phyloP scores from a whole-genome alignment of 2,888 invertebrate genomes.

The Halocaridina rubra region DNA sequence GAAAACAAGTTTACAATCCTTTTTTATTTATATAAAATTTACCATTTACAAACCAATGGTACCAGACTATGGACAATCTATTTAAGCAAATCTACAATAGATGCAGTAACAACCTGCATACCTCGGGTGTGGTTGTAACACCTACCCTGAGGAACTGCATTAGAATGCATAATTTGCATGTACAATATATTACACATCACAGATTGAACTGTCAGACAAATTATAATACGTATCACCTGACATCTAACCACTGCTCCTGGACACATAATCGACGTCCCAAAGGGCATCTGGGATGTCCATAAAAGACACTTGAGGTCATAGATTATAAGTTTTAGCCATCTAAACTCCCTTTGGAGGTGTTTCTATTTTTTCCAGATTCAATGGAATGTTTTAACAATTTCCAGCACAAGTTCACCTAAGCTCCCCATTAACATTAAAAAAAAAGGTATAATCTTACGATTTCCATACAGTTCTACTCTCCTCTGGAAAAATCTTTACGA shows the following conservation, averaged over 20 bases:
- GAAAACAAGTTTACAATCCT: background rate
- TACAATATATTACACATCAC: slow-evolving; percentile 59
- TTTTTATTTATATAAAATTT: slow-evolving; percentile 57
- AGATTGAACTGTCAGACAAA: slow-evolving; percentile 51
- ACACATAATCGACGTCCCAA: slow-evolving; percentile 4
- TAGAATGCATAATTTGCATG: slow-evolving; percentile 43
- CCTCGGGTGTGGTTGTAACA: background rate
- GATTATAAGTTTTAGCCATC: slow-evolving; percentile 12
- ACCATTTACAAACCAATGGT: slow-evolving; percentile 60
- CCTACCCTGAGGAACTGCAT: slow-evolving; percentile 27
- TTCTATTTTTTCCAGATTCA: slow-evolving; percentile 20
- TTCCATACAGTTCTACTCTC: background rate
- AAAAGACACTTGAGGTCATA: slow-evolving; percentile 40
- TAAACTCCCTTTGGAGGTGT: background rate
- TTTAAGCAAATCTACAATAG: slow-evolving; percentile 42
- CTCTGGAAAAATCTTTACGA: slow-evolving; percentile 13
- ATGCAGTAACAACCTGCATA: slow-evolving; percentile 52
- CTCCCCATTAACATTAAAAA: slow-evolving; percentile 20
- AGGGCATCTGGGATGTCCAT: slow-evolving; percentile 7
- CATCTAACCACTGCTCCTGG: slow-evolving; percentile 43
- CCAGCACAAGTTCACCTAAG: background rate
- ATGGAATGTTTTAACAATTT: slow-evolving; percentile 35
- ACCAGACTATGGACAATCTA: slow-evolving; percentile 55
- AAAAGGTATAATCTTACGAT: background rate
- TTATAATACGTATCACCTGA: slow-evolving; percentile 17